These are phyloP conservation scores for Vesta saturnalis DNA, from an alignment of 2,888 invertebrate genomes.

Conservation along the genomic window DNA sequence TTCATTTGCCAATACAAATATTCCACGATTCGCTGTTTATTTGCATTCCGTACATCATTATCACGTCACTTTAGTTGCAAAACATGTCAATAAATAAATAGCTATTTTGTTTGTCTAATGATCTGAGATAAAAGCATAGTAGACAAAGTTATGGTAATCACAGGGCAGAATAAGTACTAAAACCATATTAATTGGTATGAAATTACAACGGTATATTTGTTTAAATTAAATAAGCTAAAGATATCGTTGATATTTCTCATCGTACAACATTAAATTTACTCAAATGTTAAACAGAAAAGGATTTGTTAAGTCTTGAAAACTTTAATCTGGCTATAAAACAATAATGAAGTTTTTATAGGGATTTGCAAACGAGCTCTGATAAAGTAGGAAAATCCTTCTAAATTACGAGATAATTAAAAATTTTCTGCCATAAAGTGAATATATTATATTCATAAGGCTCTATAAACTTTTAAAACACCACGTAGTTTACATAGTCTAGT, in stretches of 20 bases:
- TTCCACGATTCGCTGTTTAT: too few relatives aligned
- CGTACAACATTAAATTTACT: slow-evolving; percentile 12
- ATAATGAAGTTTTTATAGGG: slow-evolving; percentile 33
- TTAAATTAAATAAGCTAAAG: background rate
- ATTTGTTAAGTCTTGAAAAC: slow-evolving; percentile 30
- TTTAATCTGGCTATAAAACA: slow-evolving; percentile 32
- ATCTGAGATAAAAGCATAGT: too few relatives aligned
- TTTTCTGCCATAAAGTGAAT: slow-evolving; percentile 31
- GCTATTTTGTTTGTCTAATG: too few relatives aligned
- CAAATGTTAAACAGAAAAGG: slow-evolving; percentile 22
- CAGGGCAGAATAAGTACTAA: too few relatives aligned
- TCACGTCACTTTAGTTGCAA: too few relatives aligned
- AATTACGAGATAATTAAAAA: slow-evolving; percentile 37
- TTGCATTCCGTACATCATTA: too few relatives aligned
- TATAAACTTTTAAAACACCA: slow-evolving; percentile 18
- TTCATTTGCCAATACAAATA: too few relatives aligned
- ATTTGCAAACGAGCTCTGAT: slow-evolving; percentile 36
- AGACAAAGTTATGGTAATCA: too few relatives aligned
- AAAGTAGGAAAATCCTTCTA: slow-evolving; percentile 32
- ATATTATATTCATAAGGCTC: slow-evolving; percentile 29
- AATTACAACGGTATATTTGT: background rate
- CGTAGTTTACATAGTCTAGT: too few relatives aligned
- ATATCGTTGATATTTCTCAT: background rate
- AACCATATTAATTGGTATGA: background rate
- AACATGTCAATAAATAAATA: too few relatives aligned